phyloP scores from a whole-genome alignment of 2,797 vertebrate species.

The Cossypha niveicapilla region DNA sequence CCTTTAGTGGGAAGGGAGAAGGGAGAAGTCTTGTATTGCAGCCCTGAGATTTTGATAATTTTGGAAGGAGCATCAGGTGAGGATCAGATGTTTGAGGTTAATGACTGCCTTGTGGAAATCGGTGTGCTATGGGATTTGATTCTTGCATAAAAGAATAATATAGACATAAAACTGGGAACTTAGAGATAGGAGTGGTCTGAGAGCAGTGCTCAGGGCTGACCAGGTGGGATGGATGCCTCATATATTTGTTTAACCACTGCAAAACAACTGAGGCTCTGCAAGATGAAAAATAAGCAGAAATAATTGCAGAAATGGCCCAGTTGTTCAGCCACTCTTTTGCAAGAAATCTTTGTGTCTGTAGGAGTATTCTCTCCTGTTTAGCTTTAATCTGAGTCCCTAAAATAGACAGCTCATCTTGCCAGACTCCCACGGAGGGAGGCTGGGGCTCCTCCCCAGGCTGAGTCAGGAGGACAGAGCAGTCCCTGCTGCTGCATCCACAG shows the following conservation, averaged over 20 bases:
- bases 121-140: neutral
- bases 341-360: neutral
- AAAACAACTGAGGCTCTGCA: neutral
- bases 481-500: neutral
- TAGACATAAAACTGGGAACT: neutral
- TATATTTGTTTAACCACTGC: neutral
- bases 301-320: neutral
- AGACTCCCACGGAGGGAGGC: neutral
- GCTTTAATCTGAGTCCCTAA: neutral
- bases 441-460: neutral
- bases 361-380: constrained; percentile 21
- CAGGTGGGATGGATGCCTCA: neutral
- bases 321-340: neutral
- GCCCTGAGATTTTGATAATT: neutral
- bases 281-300: neutral
- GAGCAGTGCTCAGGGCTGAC: neutral
- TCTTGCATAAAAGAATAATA: neutral
- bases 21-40: neutral
- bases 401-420: neutral
- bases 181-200: neutral
- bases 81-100: neutral
- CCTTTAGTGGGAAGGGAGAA: neutral
- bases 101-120: neutral
- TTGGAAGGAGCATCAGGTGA: neutral
- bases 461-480: neutral